Percentiles rank a stretch among this genome's conserved stretches.
These are phyloP conservation scores for Seira musarum DNA, from an alignment of 2,888 invertebrate species.

Conservation along the genomic window DNA sequence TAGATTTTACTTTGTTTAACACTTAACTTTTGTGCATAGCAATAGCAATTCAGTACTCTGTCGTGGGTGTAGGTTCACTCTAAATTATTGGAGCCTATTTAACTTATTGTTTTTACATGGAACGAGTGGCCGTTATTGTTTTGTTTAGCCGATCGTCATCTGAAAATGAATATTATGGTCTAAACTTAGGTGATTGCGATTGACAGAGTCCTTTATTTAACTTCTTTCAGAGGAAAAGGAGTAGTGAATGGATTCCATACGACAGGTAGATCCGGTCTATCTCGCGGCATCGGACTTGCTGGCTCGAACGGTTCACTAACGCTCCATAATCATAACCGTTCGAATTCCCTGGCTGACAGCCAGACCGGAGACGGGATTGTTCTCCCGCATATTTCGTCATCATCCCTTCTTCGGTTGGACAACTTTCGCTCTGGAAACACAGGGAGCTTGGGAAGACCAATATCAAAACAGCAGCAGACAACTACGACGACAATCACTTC, in stretches of 20 bases:
- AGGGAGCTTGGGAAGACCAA: conserved; percentile 50
- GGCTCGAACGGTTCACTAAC: conserved; percentile 50
- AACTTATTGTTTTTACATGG: too few relatives aligned
- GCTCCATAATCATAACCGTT: conserved; percentile 39
- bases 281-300: conserved; percentile 38
- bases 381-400: too few relatives aligned
- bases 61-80: too few relatives aligned
- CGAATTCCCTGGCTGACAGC: conserved; percentile 44
- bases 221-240: conserved; percentile 48
- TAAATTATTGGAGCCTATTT: too few relatives aligned
- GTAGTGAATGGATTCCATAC: conserved; percentile 56
- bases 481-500: conserved; percentile 55
- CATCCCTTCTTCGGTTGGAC: conserved; percentile 29
- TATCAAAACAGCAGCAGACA: conserved; percentile 48
- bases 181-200: too few relatives aligned
- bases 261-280: conserved; percentile 50
- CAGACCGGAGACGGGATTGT: conserved; percentile 41
- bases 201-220: too few relatives aligned
- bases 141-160: too few relatives aligned
- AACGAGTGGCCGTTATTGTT: too few relatives aligned
- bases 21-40: too few relatives aligned
- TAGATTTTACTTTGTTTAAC: too few relatives aligned
- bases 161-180: too few relatives aligned
- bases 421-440: conserved; percentile 36
- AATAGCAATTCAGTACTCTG: too few relatives aligned